phyloP scores from a whole-genome alignment of 30 jellyfish, hydroid and myxozoan genomes.

The Catostylus mosaicus region DNA sequence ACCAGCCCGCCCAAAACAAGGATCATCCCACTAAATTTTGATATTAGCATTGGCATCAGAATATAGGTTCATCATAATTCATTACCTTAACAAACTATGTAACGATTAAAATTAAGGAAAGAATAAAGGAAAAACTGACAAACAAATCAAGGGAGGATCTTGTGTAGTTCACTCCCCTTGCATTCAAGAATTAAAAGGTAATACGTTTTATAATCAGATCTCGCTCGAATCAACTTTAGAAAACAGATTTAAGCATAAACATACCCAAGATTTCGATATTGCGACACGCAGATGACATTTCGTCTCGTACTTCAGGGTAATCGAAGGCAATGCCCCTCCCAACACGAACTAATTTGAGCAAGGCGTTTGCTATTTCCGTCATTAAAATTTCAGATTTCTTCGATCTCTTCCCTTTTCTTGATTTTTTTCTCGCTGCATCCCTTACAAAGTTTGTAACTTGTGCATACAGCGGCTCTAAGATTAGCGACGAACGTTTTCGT shows the following conservation, averaged over 20 bases:
- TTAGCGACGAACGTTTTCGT: conserved; percentile 70
- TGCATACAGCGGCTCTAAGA: conserved; percentile 72
- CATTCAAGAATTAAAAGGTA: too few species aligned
- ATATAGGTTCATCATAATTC: too few species aligned
- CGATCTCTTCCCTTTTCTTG: conserved; percentile 62
- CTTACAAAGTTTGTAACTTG: conserved; percentile 68
- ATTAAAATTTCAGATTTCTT: conserved; percentile 60
- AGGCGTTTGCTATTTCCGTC: conserved; percentile 61
- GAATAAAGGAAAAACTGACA: too few species aligned
- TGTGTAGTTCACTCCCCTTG: too few species aligned
- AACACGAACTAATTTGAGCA: conserved; percentile 45
- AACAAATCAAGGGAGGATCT: too few species aligned
- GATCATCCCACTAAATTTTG: too few species aligned
- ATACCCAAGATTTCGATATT: conserved; percentile 62
- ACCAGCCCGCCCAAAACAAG: too few species aligned
- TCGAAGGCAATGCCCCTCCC: conserved; percentile 74
- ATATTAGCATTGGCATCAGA: too few species aligned
- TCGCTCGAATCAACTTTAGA: too few species aligned
- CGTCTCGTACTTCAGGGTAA: conserved; percentile 62
- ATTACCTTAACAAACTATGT: too few species aligned
- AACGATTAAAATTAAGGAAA: too few species aligned
- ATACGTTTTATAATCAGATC: too few species aligned
- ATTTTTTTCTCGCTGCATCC: conserved; percentile 64
- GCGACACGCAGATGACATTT: conserved; percentile 70
- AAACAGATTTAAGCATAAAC: not conserved